Evolutionary conservation across 2,888 invertebrate species (phyloP).

Genomic region (Microctonus aethiopoides): DNA sequence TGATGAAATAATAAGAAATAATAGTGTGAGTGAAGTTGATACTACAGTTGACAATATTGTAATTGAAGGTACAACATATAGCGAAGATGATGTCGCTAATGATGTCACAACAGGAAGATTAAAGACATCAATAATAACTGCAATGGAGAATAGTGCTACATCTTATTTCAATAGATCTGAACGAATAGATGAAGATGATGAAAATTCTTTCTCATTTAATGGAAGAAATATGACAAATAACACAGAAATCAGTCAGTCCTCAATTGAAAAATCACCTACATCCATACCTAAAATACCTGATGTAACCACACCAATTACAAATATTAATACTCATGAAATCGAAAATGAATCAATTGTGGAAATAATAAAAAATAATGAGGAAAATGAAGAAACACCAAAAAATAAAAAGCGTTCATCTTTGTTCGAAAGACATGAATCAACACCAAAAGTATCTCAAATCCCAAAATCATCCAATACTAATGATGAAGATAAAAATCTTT

Average conservation of each 20-base stretch:
- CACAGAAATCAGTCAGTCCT: background rate
- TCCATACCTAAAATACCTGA: no score
- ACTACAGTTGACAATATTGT: conserved; percentile 4
- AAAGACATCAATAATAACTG: background rate
- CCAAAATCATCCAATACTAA: background rate
- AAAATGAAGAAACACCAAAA: background rate
- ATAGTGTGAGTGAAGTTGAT: conserved; percentile 24
- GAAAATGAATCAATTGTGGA: conserved; percentile 7
- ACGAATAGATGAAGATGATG: no score
- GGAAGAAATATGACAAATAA: background rate
- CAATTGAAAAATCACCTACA: no score
- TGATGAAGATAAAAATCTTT: background rate
- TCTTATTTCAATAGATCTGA: background rate
- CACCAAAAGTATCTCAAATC: background rate
- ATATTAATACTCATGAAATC: background rate
- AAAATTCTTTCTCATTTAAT: no score
- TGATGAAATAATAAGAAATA: conserved; percentile 22
- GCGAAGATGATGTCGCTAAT: background rate
- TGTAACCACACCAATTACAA: background rate
- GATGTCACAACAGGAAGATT: background rate
- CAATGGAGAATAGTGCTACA: background rate
- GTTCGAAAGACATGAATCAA: background rate
- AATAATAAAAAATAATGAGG: background rate
- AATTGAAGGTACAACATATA: background rate
- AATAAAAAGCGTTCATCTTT: background rate